Percentiles rank a stretch among this genome's conserved stretches.
Evolutionary conservation across 1,140 invertebrate species (phyloP).

Genomic region (Scaptodrosophila lebanonensis): DNA sequence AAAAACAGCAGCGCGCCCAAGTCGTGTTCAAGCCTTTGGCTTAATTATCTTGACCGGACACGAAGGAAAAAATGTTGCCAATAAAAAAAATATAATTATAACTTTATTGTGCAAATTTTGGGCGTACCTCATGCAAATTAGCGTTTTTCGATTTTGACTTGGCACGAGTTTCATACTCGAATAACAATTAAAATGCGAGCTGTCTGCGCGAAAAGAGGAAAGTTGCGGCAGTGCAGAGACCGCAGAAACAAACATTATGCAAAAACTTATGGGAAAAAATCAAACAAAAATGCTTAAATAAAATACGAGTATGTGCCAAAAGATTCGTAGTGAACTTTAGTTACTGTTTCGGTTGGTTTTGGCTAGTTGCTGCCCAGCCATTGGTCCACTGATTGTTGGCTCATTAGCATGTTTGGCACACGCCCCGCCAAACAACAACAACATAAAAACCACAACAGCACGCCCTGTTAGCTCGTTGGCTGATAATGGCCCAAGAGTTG

Average conservation of each 20-base stretch:
- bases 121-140: constrained; percentile 53
- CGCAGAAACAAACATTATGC: constrained; percentile 59
- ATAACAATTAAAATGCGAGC: constrained; percentile 59
- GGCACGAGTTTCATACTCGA: constrained; percentile 53
- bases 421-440: constrained; percentile 59
- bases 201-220: constrained; percentile 44
- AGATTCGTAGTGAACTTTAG: constrained; percentile 49
- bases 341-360: constrained; percentile 6
- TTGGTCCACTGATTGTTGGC: constrained; percentile 63
- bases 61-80: too few species aligned
- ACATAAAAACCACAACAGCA: constrained; percentile 32
- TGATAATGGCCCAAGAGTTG: constrained; percentile 59
- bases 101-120: constrained; percentile 33
- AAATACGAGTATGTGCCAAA: constrained; percentile 57
- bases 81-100: constrained; percentile 24
- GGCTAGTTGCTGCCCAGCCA: constrained; percentile 47
- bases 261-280: constrained; percentile 37
- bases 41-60: too few species aligned
- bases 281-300: constrained; percentile 25
- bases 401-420: constrained; percentile 70
- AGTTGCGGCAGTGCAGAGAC: constrained; percentile 51
- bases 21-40: constrained; percentile 1
- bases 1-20: constrained; percentile 5
- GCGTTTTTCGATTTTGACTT: constrained; percentile 45
- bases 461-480: constrained; percentile 20